Evolutionary conservation across 1,140 invertebrate species (phyloP).

Genomic region (Drosophila carrolli): DNA sequence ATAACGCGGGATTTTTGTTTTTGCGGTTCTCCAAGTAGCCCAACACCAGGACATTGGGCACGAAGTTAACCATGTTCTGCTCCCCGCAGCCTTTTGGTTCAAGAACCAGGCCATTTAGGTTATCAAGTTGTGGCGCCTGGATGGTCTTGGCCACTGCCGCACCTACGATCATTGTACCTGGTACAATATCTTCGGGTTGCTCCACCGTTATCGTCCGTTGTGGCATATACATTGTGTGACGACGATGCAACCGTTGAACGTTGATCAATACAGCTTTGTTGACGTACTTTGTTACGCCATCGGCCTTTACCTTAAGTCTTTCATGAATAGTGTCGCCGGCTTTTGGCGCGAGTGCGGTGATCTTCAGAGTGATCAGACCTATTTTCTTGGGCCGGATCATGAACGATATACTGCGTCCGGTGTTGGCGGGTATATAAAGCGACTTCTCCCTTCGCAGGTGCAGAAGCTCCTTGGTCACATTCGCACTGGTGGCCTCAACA

Average conservation of each 20-base stretch:
- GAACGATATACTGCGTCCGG: conserved; percentile 90
- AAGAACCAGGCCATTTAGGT: conserved; percentile 90
- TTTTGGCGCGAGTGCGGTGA: conserved; percentile 86
- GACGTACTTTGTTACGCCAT: conserved; percentile 91
- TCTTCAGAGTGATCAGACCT: conserved; percentile 91
- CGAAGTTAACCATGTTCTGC: conserved; percentile 97
- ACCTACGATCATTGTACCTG: conserved; percentile 89
- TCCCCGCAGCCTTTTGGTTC: conserved; percentile 92
- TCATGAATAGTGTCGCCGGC: conserved; percentile 91
- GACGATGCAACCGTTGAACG: conserved; percentile 84
- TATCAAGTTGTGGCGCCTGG: conserved; percentile 89
- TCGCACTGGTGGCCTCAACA: conserved; percentile 86
- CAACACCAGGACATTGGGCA: conserved; percentile 94
- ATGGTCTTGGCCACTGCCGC: conserved; percentile 87
- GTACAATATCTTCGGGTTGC: conserved; percentile 89
- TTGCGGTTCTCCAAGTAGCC: conserved; percentile 87
- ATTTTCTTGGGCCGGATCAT: conserved; percentile 91
- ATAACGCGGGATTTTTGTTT: conserved; percentile 36
- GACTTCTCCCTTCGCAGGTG: conserved; percentile 86
- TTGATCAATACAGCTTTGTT: conserved; percentile 92
- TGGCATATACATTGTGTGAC: neutral
- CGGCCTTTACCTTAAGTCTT: conserved; percentile 90
- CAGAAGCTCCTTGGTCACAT: conserved; percentile 86
- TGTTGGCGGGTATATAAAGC: conserved; percentile 87
- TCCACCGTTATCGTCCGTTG: conserved; percentile 87